These are phyloP conservation scores for Myzus persicae DNA, from an alignment of 1,140 invertebrate genomes.

Conservation along the genomic window DNA sequence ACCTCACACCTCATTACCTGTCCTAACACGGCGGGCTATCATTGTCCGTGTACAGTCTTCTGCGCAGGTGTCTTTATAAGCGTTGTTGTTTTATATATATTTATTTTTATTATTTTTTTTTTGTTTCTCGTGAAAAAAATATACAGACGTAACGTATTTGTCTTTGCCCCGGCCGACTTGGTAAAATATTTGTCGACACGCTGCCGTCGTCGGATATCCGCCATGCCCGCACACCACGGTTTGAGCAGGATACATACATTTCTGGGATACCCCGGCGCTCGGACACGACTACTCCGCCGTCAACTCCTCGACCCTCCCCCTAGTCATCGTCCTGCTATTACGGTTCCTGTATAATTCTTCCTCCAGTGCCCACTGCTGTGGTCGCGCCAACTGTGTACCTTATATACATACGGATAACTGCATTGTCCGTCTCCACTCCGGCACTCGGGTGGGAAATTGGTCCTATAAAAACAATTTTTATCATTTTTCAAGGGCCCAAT, in stretches of 20 bases:
- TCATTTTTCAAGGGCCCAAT: too few species aligned
- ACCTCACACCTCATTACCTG: constrained; percentile 58
- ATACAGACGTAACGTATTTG: constrained; percentile 30
- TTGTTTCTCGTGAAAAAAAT: constrained; percentile 48
- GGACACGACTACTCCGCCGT: not conserved
- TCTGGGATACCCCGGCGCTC: constrained; percentile 18
- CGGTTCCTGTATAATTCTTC: not conserved
- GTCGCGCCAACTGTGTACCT: too few species aligned
- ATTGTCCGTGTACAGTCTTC: constrained; percentile 45
- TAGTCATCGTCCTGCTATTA: not conserved
- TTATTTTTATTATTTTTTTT: constrained; percentile 31
- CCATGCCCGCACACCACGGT: constrained; percentile 21
- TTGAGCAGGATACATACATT: constrained; percentile 49
- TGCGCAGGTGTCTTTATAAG: constrained; percentile 56
- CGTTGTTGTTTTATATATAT: constrained; percentile 46
- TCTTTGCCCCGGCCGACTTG: constrained; percentile 46
- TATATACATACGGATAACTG: too few species aligned
- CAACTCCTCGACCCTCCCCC: too few species aligned
- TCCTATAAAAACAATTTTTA: too few species aligned
- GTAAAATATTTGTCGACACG: constrained; percentile 56
- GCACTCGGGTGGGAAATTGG: too few species aligned
- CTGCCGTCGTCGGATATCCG: constrained; percentile 40
- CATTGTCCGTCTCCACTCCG: too few species aligned
- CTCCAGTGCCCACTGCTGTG: not conserved
- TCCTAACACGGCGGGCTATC: constrained; percentile 56